Conservation (phyloP, 2,113 vertebrate species). For the Pelecanus crispus region DNA sequence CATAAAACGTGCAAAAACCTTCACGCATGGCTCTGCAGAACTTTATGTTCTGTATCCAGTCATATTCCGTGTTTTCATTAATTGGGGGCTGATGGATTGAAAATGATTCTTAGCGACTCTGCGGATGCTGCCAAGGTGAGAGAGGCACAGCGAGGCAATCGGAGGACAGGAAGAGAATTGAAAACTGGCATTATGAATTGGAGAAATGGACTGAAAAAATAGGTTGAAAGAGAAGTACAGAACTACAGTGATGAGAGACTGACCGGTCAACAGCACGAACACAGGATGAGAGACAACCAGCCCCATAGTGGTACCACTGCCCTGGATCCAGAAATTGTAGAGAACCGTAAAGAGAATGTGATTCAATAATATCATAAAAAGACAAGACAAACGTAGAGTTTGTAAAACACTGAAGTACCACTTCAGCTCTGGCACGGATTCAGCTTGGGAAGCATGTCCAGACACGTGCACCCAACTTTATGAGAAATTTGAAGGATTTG, state of each 20-base stretch:
- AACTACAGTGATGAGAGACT: background rate
- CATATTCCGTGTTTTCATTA: background rate
- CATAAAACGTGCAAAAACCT: background rate
- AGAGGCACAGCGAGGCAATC: rapidly evolving
- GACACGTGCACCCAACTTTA: background rate
- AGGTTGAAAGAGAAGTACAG: background rate
- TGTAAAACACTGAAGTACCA: background rate
- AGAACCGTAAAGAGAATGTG: background rate
- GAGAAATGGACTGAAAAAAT: background rate
- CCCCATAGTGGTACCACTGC: background rate
- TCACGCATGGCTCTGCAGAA: background rate
- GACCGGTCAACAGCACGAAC: rapidly evolving
- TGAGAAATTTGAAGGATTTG: background rate
- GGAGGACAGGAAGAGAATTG: background rate
- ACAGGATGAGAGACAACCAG: background rate
- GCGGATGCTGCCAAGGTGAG: background rate
- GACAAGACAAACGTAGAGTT: background rate
- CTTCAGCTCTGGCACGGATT: background rate
- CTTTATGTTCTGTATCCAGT: background rate
- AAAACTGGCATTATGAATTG: background rate
- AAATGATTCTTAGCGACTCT: background rate
- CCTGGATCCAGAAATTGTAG: background rate
- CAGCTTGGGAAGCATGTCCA: background rate
- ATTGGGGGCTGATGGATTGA: background rate
- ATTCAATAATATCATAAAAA: background rate